These are phyloP conservation scores for Amiota communis DNA, from an alignment of 2,888 invertebrate genomes.

Conservation along the genomic window DNA sequence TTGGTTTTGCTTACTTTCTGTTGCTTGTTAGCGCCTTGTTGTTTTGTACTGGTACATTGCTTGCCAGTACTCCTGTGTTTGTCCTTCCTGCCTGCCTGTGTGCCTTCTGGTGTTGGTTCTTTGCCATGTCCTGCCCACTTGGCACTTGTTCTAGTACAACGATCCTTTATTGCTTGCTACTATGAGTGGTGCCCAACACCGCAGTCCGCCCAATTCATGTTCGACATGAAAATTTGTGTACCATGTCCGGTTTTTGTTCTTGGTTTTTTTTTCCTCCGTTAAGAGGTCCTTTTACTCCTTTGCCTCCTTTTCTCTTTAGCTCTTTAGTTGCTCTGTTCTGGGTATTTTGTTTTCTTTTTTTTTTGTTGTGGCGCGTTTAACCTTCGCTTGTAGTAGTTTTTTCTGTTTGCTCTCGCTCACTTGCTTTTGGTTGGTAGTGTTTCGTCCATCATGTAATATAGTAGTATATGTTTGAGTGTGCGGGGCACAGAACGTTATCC, in stretches of 20 bases:
- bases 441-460: neutral
- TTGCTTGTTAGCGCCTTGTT: conserved; percentile 4
- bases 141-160: neutral
- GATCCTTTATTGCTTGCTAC: neutral
- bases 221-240: conserved; percentile 60
- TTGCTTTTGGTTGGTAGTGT: conserved; percentile 27
- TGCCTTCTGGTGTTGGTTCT: neutral
- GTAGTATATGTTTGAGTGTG: neutral
- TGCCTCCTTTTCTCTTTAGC: neutral
- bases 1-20: conserved; percentile 16
- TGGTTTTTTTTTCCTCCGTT: neutral
- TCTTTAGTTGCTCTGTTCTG: neutral
- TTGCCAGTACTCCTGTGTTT: no score
- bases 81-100: no score
- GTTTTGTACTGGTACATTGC: no score
- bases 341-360: conserved; percentile 20
- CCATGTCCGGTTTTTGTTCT: conserved; percentile 42
- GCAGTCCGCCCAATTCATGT: conserved; percentile 55
- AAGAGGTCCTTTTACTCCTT: neutral
- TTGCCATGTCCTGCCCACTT: neutral
- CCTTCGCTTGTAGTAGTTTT: conserved; percentile 28
- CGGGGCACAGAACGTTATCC: neutral
- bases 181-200: conserved; percentile 18
- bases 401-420: conserved; percentile 30
- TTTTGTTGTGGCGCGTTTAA: conserved; percentile 32